These are phyloP conservation scores for Hyla sarda DNA, from an alignment of 2,113 vertebrate species.

Conservation along the genomic window DNA sequence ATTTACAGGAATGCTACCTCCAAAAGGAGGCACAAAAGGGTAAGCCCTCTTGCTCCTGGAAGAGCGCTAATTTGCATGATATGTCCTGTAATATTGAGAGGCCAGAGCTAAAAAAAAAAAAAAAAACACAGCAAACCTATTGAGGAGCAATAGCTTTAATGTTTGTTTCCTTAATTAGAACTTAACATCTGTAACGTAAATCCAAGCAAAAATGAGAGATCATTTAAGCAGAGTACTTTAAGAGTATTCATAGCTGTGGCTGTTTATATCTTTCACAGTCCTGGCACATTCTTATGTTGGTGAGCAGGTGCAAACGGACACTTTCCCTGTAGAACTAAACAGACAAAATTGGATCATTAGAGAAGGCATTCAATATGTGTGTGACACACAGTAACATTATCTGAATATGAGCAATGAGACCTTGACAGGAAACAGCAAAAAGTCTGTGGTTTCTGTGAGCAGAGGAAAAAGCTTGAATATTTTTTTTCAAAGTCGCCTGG, in stretches of 20 bases:
- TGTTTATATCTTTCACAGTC: constrained; percentile 24
- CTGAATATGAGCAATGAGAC: constrained; percentile 6
- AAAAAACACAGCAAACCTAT: background rate
- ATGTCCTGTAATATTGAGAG: background rate
- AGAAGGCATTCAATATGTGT: background rate
- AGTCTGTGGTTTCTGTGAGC: constrained; percentile 34
- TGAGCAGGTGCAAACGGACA: constrained; percentile 10
- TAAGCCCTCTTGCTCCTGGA: too few relatives aligned
- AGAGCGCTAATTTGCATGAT: too few relatives aligned
- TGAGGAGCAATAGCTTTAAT: background rate
- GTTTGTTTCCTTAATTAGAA: constrained; percentile 2
- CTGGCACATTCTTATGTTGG: constrained; percentile 18
- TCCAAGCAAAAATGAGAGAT: constrained; percentile 1
- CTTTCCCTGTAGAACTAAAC: constrained; percentile 3
- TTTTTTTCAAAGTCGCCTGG: background rate
- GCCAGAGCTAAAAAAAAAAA: background rate
- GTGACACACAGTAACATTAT: constrained; percentile 14
- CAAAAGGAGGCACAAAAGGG: too few relatives aligned
- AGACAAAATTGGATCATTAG: constrained; percentile 30
- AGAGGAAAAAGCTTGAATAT: background rate
- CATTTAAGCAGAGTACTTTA: background rate
- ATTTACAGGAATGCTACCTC: too few relatives aligned
- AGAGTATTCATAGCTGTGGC: constrained; percentile 10
- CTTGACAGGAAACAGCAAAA: constrained; percentile 39
- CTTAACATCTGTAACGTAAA: background rate